These are phyloP conservation scores for Manis javanica DNA, from an alignment of 2,797 vertebrate species.

Conservation along the genomic window DNA sequence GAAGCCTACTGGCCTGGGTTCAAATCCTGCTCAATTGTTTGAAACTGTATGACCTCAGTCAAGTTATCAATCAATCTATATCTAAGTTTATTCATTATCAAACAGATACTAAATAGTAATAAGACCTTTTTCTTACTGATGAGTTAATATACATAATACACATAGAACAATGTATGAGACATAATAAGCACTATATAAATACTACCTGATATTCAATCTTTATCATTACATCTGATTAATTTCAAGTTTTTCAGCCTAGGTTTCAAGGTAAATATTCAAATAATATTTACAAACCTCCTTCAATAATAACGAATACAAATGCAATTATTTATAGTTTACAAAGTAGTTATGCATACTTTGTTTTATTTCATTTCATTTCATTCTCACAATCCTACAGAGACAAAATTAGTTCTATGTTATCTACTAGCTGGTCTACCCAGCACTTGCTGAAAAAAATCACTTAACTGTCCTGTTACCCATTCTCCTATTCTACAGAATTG, in stretches of 20 bases:
- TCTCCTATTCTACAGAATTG: not conserved
- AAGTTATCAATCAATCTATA: not conserved
- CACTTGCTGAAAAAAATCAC: not conserved
- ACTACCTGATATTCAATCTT: not conserved
- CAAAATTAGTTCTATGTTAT: not conserved
- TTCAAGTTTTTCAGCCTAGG: not conserved
- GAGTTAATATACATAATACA: not conserved
- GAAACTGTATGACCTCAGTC: not conserved
- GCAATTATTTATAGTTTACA: not conserved
- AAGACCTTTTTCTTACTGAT: not conserved
- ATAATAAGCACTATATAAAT: not conserved
- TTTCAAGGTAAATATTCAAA: not conserved
- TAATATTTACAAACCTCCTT: not conserved
- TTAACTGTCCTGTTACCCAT: not conserved
- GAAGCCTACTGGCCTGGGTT: not conserved
- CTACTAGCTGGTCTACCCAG: not conserved
- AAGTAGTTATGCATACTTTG: not conserved
- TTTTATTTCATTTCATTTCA: conserved; percentile 40
- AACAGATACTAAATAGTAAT: not conserved
- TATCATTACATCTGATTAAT: not conserved
- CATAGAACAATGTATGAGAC: not conserved
- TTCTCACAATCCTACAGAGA: not conserved
- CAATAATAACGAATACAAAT: conserved; percentile 1
- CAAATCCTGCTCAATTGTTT: not conserved
- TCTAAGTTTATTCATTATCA: not conserved